A percentile compares a stretch with the other conserved stretches of the same genome.
Evolutionary conservation across 2,113 vertebrate species (phyloP).

Genomic region (Macrotis lagotis): DNA sequence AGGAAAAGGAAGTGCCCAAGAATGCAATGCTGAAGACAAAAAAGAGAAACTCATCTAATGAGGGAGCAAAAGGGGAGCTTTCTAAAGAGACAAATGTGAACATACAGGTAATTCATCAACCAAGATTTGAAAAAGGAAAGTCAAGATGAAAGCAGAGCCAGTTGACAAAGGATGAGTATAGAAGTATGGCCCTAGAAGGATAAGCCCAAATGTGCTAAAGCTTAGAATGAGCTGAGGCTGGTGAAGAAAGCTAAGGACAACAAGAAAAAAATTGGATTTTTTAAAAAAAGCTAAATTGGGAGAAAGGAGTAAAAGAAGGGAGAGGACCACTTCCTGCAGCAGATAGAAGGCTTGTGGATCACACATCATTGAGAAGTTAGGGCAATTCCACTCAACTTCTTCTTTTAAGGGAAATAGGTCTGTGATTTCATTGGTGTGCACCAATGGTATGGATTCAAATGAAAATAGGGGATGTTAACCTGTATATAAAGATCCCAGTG

Average conservation of each 20-base stretch:
- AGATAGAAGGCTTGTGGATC: background rate
- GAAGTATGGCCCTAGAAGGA: background rate
- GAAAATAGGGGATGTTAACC: background rate
- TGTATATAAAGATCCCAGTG: background rate
- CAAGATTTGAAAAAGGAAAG: background rate
- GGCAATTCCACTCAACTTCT: background rate
- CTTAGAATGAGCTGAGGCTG: background rate
- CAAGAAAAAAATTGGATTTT: background rate
- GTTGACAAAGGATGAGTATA: background rate
- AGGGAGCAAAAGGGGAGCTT: background rate
- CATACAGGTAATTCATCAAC: background rate
- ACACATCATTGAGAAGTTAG: background rate
- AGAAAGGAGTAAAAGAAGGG: background rate
- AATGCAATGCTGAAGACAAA: background rate
- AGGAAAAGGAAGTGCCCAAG: conserved; percentile 1
- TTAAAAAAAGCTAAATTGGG: background rate
- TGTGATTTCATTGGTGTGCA: background rate
- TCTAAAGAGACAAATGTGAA: background rate
- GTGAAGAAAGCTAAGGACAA: background rate
- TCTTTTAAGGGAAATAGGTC: background rate
- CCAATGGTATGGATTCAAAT: background rate
- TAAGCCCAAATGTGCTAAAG: background rate
- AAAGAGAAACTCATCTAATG: background rate
- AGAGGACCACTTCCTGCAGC: background rate
- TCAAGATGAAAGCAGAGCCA: background rate